These are phyloP conservation scores for Ostrea denselamellosa DNA, from an alignment of 1,140 invertebrate genomes.

Conservation along the genomic window DNA sequence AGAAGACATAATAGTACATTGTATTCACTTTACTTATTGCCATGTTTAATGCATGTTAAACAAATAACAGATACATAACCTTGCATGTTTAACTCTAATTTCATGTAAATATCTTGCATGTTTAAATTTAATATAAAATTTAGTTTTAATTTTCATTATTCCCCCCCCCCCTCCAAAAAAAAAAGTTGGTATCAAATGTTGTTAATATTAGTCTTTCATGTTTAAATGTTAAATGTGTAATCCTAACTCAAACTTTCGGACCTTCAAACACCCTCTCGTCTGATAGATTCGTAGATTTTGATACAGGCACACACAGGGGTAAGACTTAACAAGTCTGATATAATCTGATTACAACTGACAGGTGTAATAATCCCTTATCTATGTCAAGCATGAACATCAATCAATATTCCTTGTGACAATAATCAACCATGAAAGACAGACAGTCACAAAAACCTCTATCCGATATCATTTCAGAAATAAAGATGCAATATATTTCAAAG, in stretches of 20 bases:
- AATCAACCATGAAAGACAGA: background rate
- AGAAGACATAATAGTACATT: no score
- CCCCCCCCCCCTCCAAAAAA: no score
- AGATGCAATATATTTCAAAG: background rate
- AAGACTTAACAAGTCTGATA: background rate
- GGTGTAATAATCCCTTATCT: slow-evolving; percentile 18
- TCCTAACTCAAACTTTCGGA: background rate
- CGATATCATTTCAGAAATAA: background rate
- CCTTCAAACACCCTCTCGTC: background rate
- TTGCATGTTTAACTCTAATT: no score
- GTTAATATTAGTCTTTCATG: background rate
- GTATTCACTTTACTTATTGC: no score
- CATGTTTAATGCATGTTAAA: no score
- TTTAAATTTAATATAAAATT: no score
- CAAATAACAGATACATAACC: no score
- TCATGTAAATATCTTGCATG: no score
- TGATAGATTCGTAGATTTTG: background rate
- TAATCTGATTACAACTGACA: slow-evolving; percentile 16
- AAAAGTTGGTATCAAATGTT: background rate
- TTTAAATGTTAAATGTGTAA: background rate
- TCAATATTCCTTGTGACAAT: background rate
- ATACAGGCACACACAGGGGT: background rate
- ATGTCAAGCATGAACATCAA: background rate
- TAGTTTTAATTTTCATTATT: no score
- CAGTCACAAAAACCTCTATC: background rate